Evolutionary conservation across 1,140 invertebrate species (phyloP), one percentile per base, ranked within the genome.

Genomic region (Lycorma delicatula): DNA sequence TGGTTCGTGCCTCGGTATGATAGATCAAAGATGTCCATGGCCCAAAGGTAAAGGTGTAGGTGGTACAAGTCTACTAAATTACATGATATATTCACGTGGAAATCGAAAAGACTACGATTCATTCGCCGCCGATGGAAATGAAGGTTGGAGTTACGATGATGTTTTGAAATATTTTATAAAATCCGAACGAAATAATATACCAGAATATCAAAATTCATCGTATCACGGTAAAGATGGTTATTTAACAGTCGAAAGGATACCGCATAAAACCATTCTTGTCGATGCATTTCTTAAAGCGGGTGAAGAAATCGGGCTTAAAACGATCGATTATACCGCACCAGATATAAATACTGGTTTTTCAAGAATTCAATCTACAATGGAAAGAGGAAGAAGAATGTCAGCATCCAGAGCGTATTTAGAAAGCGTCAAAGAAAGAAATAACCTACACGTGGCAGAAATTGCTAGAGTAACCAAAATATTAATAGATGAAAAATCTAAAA

Each of bases 61-160:
- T 1, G 87, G 87, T 1, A 85, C 84, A 2, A 88, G 84, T 36
- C 80, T 87, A 1, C 79, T 89, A 9, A 89, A 89, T 72, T 93
- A 90, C 66, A 79, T 89, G 80, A 84, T 89, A 1, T 88, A 89
- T 62, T 82, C 84, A 38, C 74, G 87, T 49, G 86, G 87, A 1
- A 79, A 83, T 61, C 76, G 76, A 1, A 65, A 72, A 5, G 86
- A 89, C 70, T 90, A 83, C 65, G 81, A 90, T 64, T 72, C 75
- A 36, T 89, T 85, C 85, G 79, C 71, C 4, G 72, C 72, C 9
- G 74, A 85, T 60, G 94, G 93, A 1, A 95, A 93, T 65, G 70
- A 74, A 1, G 89, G 89, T 0, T 97, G 94, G 94, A 82, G 83
- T 20, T 97, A 90, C 68, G 71, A 81, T 1, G 83, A 92, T 51